A percentile compares a stretch with the other conserved stretches of the same genome.
Evolutionary conservation across 2,888 invertebrate genomes (phyloP).

Genomic region (Leptinotarsa juncta): DNA sequence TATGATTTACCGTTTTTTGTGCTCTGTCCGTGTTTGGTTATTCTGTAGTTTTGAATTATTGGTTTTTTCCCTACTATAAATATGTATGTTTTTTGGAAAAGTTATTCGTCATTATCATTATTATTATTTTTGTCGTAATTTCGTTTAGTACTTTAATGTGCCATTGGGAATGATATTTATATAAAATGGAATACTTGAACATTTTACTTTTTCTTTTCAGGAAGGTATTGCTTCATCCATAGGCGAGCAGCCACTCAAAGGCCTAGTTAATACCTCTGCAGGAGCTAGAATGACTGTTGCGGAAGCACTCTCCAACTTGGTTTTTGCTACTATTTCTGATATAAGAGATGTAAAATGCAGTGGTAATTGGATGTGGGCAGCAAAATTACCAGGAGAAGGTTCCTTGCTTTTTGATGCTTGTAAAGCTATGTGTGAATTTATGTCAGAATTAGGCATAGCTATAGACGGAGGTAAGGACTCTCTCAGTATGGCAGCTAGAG

Average conservation of each 20-base stretch:
- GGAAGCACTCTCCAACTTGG: conserved; percentile 94
- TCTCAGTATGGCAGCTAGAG: conserved; percentile 94
- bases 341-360: conserved; percentile 94
- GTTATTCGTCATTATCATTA: no score
- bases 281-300: conserved; percentile 96
- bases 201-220: conserved; percentile 46
- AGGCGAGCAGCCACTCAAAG: conserved; percentile 97
- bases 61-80: no score
- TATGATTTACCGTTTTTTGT: no score
- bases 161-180: neutral
- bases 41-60: no score
- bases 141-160: neutral
- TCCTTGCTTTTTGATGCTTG: conserved; percentile 90
- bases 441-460: conserved; percentile 85
- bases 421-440: conserved; percentile 85
- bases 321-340: conserved; percentile 75
- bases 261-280: conserved; percentile 82
- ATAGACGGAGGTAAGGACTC: conserved; percentile 97
- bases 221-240: conserved; percentile 94
- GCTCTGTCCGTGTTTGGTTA: no score
- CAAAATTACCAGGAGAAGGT: conserved; percentile 93
- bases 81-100: no score
- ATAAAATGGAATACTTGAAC: neutral
- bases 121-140: no score
- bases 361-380: conserved; percentile 99